Evolutionary conservation across 2,888 invertebrate species (phyloP).

Genomic region (Phlogophora meticulosa): DNA sequence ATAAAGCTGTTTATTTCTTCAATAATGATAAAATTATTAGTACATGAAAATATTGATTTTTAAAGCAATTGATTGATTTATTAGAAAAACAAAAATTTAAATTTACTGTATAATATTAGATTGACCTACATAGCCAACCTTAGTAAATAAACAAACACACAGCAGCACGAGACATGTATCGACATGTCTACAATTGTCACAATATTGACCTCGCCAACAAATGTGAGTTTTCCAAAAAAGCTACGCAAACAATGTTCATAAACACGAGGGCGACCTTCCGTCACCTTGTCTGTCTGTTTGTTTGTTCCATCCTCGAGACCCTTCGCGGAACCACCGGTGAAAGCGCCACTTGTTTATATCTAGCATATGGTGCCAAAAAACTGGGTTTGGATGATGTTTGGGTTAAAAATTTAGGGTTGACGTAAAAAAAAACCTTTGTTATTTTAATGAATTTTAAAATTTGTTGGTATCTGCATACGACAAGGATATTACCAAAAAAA

Average conservation of each 20-base stretch:
- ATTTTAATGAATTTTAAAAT: background rate
- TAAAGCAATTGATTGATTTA: too few species aligned
- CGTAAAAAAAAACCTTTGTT: slow-evolving; percentile 24
- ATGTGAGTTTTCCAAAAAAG: slow-evolving; percentile 69
- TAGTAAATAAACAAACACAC: slow-evolving; percentile 36
- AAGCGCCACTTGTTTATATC: slow-evolving; percentile 64
- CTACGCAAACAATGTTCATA: slow-evolving; percentile 64
- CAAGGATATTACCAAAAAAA: too few species aligned
- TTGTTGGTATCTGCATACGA: too few species aligned
- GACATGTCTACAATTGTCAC: slow-evolving; percentile 39
- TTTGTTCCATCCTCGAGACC: slow-evolving; percentile 42
- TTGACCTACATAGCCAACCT: slow-evolving; percentile 21
- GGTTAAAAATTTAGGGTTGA: slow-evolving; percentile 9
- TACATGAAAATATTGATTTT: too few species aligned
- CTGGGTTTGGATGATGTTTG: slow-evolving; percentile 35
- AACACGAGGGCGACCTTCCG: slow-evolving; percentile 68
- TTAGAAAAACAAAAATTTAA: background rate
- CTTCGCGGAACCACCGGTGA: slow-evolving; percentile 57
- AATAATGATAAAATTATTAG: too few species aligned
- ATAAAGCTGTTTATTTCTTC: too few species aligned
- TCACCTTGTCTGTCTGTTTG: slow-evolving; percentile 78
- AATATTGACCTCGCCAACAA: slow-evolving; percentile 64
- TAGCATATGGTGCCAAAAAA: slow-evolving; percentile 73
- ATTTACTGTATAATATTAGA: background rate
- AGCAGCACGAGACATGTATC: slow-evolving; percentile 23